Evolutionary conservation across 1,140 invertebrate species (phyloP), one percentile per base, ranked within the genome.

Genomic region (Theocolax elegans): DNA sequence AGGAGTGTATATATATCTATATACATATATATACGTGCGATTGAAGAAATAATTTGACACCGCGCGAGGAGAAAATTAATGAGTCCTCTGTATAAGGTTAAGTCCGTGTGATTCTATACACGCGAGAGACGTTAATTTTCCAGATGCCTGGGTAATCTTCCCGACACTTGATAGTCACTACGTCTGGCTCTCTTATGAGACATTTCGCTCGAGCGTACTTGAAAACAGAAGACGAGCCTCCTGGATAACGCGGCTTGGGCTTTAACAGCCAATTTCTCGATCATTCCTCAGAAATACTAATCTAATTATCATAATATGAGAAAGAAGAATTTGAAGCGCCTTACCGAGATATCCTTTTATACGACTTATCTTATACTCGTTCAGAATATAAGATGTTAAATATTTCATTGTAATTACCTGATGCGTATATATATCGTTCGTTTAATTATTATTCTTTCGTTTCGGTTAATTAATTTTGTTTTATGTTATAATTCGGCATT

Each of bases 141-240:
- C 51, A 72, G 58, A 72, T 65, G 58, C 40, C 40, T 58, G 49
- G 17, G 21, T 62, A 72, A 65, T 72, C 23, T 72, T 44, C 29
- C 38, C 25, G 27, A 72, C 48, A 29, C 53, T 72, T 72, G 35
- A 67, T 54, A 58, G 40, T 62, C 63, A 46, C 40, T 59, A 8
- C 21, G 53, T 59, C 56, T 40, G 65, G 29, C 48, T 59, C 27
- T 67, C 31, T 67, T 51, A 27, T 67, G 38, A 67, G n/a, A 27
- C n/a, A 48, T 60, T 68, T 68, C 17, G 35, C 31, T 68, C 4
- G 46, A 12, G 12, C n/a, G 12, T 21, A 44, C 66, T 53, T 62
- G 35, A 68, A 62, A 60, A 42, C 46, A 31, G 46, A 68, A 42
- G 44, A 38, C 3, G 17, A 40, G 13, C 2, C 3, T n/a, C n/a